Evolutionary conservation across 2,113 vertebrate genomes (phyloP).

Genomic region (Geothlypis trichas): DNA sequence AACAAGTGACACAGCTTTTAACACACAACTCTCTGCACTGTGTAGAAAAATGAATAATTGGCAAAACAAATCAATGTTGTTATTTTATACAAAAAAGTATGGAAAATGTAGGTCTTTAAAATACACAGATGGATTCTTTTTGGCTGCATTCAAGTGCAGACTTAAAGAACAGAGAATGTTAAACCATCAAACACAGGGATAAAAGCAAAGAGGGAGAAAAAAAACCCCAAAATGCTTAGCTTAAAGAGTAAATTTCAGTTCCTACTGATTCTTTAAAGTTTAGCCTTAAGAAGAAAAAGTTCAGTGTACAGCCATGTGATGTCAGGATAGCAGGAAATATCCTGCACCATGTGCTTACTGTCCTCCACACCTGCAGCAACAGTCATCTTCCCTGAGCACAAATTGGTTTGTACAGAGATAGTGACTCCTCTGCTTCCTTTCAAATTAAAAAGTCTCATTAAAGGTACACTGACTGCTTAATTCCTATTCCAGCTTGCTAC

Average conservation of each 20-base stretch:
- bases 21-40: background rate
- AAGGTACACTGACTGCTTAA: background rate
- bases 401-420: background rate
- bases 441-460: background rate
- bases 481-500: background rate
- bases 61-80: slow-evolving; percentile 46
- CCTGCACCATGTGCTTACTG: background rate
- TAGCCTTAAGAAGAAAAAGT: background rate
- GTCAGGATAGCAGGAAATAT: background rate
- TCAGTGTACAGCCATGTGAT: background rate
- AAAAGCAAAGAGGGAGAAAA: background rate
- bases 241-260: background rate
- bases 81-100: slow-evolving; percentile 8
- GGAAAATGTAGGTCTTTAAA: slow-evolving; percentile 27
- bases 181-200: slow-evolving; percentile 3
- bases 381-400: background rate
- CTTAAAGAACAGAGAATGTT: background rate
- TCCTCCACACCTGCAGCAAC: background rate
- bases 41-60: slow-evolving; percentile 16
- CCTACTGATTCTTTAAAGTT: background rate
- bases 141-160: background rate
- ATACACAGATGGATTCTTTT: slow-evolving; percentile 4
- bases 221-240: background rate
- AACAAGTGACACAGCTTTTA: slow-evolving; percentile 38
- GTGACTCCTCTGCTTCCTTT: background rate